Base-by-base conservation (phyloP, 2,797 vertebrate species). In the Pangasius macronema region DNA sequence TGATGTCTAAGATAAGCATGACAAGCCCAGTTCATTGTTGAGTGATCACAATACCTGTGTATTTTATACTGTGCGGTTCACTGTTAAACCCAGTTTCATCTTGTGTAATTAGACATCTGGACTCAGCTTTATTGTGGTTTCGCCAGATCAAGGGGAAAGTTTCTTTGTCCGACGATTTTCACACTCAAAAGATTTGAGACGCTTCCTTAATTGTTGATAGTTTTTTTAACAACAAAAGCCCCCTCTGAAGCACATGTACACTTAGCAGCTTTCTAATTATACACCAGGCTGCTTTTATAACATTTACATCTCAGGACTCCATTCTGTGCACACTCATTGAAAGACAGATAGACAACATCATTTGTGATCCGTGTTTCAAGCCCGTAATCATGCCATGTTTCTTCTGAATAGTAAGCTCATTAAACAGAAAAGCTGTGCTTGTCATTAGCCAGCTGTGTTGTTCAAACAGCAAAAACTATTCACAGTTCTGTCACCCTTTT, bases 51-150 rank as follows among this genome's bases (percentile, higher is more conserved):
- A 89, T 89, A 89, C 87, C 86, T 86, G 85, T 80, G 61, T 86
- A 82, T 83, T 87, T 89, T 85, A 86, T 79, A 86, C 59, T 73
- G 76, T 57, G 68, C 73, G 39, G n/a, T 88, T 89, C 82, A 86
- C 86, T 85, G 89, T 89, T 87, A 86, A 86, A 86, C 70, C 84
- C 85, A 86, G 85, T 89, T 88, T 85, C 76, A 85, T 86, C 68
- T 87, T 73, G 83, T 81, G 77, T 85, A 91, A 91, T 91, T 90
- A 90, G 89, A 90, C 90, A 91, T 89, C 90, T 91, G 90, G 90
- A 83, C 82, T 13, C 0, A 87, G 86, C 89, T 90, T 91, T 91
- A 88, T 87, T 88, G 90, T 85, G 89, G 86, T 89, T 87, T 90
- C 4, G 57, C 36, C 87, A 86, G 86, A 87, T 86, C 84, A 90